phyloP scores from a whole-genome alignment of 1,140 invertebrate species.

The Phymorhynchus buccinoides region DNA sequence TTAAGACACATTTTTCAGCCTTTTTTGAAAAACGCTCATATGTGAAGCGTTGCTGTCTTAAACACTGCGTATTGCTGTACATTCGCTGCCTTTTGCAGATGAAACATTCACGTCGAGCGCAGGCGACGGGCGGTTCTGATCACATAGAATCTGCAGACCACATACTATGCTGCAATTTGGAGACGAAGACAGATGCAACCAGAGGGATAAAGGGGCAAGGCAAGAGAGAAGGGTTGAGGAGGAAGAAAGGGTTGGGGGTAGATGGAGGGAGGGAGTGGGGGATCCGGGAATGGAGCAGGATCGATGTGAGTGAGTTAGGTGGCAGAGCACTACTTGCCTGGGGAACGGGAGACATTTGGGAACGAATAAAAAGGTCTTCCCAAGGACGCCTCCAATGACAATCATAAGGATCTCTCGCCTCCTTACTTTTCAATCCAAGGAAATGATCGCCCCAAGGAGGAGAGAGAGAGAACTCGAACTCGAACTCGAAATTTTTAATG shows the following conservation, averaged over 20 bases:
- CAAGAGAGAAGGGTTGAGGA: neutral
- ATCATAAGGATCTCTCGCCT: neutral
- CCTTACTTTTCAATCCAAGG: constrained; percentile 12
- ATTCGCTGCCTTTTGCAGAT: too few relatives aligned
- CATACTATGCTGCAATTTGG: too few relatives aligned
- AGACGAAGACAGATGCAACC: neutral
- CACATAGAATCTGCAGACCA: too few relatives aligned
- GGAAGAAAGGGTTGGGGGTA: neutral
- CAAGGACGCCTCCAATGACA: neutral
- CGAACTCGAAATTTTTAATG: too few relatives aligned
- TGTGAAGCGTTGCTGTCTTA: too few relatives aligned
- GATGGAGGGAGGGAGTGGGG: constrained; percentile 6
- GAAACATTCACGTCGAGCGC: too few relatives aligned
- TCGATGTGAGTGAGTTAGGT: neutral
- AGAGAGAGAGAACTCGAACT: neutral
- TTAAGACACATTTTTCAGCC: too few relatives aligned
- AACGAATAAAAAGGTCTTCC: neutral
- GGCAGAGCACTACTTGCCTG: neutral
- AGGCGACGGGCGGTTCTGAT: too few relatives aligned
- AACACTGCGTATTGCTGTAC: too few relatives aligned
- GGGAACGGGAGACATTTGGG: neutral
- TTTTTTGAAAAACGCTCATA: too few relatives aligned
- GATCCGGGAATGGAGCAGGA: neutral
- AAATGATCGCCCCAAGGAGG: constrained; percentile 1
- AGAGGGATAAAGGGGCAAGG: neutral